Evolutionary conservation across 2,113 vertebrate genomes (phyloP).

Genomic region (Proteles cristata): DNA sequence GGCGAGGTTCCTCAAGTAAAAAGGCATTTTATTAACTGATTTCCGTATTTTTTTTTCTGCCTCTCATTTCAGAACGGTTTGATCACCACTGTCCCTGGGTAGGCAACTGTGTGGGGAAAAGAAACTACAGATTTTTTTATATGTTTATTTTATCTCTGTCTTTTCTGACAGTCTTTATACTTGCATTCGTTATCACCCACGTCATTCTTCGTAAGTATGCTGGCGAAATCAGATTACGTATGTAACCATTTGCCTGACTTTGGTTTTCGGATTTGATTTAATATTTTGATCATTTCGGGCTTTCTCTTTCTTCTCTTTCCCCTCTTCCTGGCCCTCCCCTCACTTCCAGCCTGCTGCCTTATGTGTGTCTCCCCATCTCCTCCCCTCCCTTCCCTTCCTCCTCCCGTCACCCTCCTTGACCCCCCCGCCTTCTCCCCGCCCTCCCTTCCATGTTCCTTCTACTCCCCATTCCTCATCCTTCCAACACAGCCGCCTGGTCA

Average conservation of each 20-base stretch:
- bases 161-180: conserved; percentile 99
- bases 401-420: neutral
- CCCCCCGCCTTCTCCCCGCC: neutral
- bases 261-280: conserved; percentile 80
- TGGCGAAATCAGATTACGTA: conserved; percentile 84
- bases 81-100: conserved; percentile 99
- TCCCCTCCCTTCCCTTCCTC: neutral
- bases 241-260: conserved; percentile 85
- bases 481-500: neutral
- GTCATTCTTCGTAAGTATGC: conserved; percentile 98
- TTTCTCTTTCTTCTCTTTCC: conserved; percentile 55
- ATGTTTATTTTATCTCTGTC: conserved; percentile 99
- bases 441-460: neutral
- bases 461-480: neutral
- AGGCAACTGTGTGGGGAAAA: conserved; percentile 99
- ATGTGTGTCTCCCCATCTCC: neutral
- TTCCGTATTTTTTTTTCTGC: conserved; percentile 85
- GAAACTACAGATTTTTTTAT: conserved; percentile 99
- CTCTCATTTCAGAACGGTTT: conserved; percentile 95
- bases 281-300: conserved; percentile 82
- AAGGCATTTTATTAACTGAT: conserved; percentile 82
- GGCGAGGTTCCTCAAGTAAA: conserved; percentile 46
- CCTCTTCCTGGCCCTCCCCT: neutral
- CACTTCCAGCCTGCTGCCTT: neutral
- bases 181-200: conserved; percentile 98